phyloP scores from a whole-genome alignment of 2,797 vertebrate genomes.

The Urocyon cinereoargenteus region DNA sequence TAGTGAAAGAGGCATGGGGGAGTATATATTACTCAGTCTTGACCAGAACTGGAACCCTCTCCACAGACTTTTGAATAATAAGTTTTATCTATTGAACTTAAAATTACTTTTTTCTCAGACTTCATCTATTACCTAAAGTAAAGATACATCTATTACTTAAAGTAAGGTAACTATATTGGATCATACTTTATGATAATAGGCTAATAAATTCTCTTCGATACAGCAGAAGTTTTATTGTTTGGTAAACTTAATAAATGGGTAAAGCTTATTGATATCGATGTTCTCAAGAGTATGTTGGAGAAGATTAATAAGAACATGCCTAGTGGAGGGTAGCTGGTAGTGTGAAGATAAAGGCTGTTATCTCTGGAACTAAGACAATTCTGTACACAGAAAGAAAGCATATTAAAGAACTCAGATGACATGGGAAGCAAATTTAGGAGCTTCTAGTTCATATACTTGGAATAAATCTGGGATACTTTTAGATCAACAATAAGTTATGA shows the following conservation, averaged over 20 bases:
- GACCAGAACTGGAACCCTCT: neutral
- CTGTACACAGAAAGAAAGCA: neutral
- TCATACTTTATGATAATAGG: constrained; percentile 1
- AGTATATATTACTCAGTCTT: neutral
- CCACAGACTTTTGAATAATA: neutral
- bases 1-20: neutral
- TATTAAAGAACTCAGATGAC: neutral
- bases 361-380: constrained; percentile 1
- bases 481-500: neutral
- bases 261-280: neutral
- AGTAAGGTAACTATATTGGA: neutral
- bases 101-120: neutral
- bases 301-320: neutral
- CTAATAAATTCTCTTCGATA: neutral
- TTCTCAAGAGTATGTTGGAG: constrained; percentile 4
- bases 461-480: constrained; percentile 28
- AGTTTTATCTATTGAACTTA: neutral
- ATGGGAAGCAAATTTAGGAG: constrained; percentile 4
- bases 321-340: neutral
- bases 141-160: neutral
- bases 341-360: neutral
- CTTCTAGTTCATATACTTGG: neutral
- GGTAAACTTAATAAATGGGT: constrained; percentile 8
- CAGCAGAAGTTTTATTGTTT: neutral
- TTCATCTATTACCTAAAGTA: neutral